phyloP scores from a whole-genome alignment of 2,888 invertebrate species.

The Tholera decimalis region DNA sequence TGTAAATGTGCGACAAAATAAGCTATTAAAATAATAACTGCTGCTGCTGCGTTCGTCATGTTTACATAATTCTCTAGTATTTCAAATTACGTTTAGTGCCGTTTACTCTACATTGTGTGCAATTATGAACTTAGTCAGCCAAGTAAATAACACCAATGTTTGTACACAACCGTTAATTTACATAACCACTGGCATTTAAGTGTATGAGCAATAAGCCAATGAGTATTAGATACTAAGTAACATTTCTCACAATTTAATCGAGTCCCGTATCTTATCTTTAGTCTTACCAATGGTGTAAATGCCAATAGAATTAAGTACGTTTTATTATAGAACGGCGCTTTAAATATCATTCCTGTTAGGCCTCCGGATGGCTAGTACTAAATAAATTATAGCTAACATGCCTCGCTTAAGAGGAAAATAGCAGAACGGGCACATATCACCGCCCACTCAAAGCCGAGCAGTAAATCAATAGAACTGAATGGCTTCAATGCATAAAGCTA shows the following conservation, averaged over 20 bases:
- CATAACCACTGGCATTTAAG: conserved; percentile 32
- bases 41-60: conserved; percentile 17
- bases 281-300: conserved; percentile 31
- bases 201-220: conserved; percentile 13
- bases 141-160: conserved; percentile 24
- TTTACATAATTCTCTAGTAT: conserved; percentile 47
- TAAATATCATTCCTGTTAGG: conserved; percentile 30
- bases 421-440: conserved; percentile 75
- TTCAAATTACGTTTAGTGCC: conserved; percentile 42
- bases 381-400: conserved; percentile 73
- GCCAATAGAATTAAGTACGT: conserved; percentile 38
- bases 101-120: conserved; percentile 30
- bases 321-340: conserved; percentile 24
- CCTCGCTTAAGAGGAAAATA: conserved; percentile 70
- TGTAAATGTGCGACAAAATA: conserved; percentile 23
- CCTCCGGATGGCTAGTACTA: conserved; percentile 57
- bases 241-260: background rate
- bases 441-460: conserved; percentile 77
- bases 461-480: conserved; percentile 84
- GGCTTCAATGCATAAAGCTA: conserved; percentile 78
- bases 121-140: conserved; percentile 42
- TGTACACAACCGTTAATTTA: conserved; percentile 18
- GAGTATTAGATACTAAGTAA: conserved; percentile 2
- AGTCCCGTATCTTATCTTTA: conserved; percentile 12
- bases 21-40: conserved; percentile 46